A percentile compares a stretch with the other conserved stretches of the same genome.
These are phyloP conservation scores for Perognathus longimembris DNA, from an alignment of 2,113 vertebrate genomes.

Conservation along the genomic window DNA sequence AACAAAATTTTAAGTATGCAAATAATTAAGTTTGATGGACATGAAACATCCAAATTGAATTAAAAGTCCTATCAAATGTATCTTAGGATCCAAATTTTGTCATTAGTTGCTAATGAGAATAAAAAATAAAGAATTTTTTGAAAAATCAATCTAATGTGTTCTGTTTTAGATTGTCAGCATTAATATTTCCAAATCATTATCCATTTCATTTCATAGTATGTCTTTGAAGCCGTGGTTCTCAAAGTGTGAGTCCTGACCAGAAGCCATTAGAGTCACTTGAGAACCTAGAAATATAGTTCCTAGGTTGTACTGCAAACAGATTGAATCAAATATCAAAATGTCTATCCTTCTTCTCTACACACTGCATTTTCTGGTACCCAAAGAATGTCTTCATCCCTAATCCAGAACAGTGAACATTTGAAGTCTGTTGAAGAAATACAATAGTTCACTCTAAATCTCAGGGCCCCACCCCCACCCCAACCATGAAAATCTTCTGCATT, in stretches of 20 bases:
- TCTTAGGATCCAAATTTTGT: not conserved
- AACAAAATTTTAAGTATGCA: constrained; percentile 20
- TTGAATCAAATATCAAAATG: not conserved
- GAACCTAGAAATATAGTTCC: not conserved
- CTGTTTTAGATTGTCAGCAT: not conserved
- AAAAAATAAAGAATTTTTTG: constrained; percentile 30
- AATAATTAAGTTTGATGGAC: not conserved
- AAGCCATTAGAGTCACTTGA: not conserved
- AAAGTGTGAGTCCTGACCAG: not conserved
- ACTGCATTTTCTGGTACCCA: not conserved
- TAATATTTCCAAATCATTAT: constrained; percentile 25
- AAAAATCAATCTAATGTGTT: not conserved
- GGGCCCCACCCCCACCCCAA: not conserved
- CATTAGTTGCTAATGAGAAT: not conserved
- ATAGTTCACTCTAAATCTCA: not conserved
- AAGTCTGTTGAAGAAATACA: not conserved
- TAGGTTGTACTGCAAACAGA: not conserved
- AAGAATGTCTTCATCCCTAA: not conserved
- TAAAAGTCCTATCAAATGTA: not conserved
- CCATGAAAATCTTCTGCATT: not conserved
- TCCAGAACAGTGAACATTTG: not conserved
- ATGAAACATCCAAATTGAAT: not conserved
- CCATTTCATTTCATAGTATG: not conserved
- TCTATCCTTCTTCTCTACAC: not conserved
- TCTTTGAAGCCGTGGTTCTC: not conserved